A percentile compares a stretch with the other conserved stretches of the same genome.
phyloP scores from a whole-genome alignment of 2,113 vertebrate species.

The Tricholaema leucomelas region DNA sequence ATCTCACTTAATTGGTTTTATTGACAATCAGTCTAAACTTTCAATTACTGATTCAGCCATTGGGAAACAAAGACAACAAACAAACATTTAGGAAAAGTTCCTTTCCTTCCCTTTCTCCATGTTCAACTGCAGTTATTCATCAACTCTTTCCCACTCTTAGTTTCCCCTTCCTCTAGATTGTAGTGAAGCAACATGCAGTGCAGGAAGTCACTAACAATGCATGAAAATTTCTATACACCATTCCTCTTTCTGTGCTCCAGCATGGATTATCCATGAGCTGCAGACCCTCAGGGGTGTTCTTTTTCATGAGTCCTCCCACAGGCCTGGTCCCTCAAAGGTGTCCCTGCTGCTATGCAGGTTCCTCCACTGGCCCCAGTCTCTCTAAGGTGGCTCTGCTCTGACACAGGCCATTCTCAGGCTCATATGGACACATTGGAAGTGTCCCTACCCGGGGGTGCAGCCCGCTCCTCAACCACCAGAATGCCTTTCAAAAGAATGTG shows the following conservation, averaged over 20 bases:
- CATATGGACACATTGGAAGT: no score
- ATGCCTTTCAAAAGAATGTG: background rate
- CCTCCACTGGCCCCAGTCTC: background rate
- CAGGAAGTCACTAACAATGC: fast-evolving
- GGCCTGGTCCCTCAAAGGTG: background rate
- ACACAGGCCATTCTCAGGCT: background rate
- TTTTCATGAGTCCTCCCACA: fast-evolving
- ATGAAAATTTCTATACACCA: background rate
- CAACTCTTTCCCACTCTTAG: background rate
- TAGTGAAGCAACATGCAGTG: background rate
- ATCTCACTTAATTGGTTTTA: background rate
- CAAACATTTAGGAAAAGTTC: background rate
- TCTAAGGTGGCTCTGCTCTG: background rate
- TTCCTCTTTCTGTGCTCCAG: background rate
- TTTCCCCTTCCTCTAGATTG: background rate
- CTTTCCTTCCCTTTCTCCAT: background rate
- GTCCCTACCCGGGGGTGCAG: background rate
- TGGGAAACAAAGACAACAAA: background rate
- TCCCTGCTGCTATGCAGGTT: background rate
- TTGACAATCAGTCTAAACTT: background rate
- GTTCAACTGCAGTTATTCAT: background rate
- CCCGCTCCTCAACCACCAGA: background rate
- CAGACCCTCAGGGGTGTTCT: background rate
- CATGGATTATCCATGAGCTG: background rate
- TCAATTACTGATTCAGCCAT: background rate